Base-by-base conservation (phyloP, 2,113 vertebrate genomes). In the Vimba vimba region DNA sequence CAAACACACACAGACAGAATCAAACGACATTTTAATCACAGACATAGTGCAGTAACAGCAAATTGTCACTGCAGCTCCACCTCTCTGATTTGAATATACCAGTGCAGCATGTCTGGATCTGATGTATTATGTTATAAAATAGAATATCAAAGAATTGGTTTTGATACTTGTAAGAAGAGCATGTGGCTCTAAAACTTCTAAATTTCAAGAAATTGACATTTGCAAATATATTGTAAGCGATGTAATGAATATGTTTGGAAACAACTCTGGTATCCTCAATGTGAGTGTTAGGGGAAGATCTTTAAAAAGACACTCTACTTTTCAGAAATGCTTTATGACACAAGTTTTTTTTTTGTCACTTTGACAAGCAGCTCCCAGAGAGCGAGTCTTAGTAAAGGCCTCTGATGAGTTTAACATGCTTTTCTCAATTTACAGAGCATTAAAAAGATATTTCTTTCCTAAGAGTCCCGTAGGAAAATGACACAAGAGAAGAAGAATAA, bases 341-440 rank as follows among this genome's bases (percentile, higher is more conserved):
- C 2, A 52, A 0, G 21, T 1, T 25, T 75, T 47, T 45, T 45
- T 15, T 45, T 8, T 74, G 36, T 43, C 62, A 43, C 69, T 73
- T 60, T 19, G 19, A 71, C 68, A 73, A 86, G 77, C 50, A 59
- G 43, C 52, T 59, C 12, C 5, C 68, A 74, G 21, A 75, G 68
- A 25, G 17, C n/a, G 13, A 33, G 33, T 79, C 71, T 21, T 12
- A 82, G 15, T 55, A 57, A 82, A 75, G 69, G 78, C n/a, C 57
- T 69, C 76, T 82, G 77, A 80, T 80, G 84, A 86, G 36, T 80
- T 85, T 85, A 73, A 52, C 84, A 80, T 73, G 25, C 66, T 33
- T n/a, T 23, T 80, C 59, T 80, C 60, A 59, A 79, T 79, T 76
- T 59, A 79, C 47, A 69, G 64, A 4, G 78, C 76, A 79, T 79